Evolutionary conservation across 2,113 vertebrate species (phyloP).

Genomic region (Sula dactylatra): DNA sequence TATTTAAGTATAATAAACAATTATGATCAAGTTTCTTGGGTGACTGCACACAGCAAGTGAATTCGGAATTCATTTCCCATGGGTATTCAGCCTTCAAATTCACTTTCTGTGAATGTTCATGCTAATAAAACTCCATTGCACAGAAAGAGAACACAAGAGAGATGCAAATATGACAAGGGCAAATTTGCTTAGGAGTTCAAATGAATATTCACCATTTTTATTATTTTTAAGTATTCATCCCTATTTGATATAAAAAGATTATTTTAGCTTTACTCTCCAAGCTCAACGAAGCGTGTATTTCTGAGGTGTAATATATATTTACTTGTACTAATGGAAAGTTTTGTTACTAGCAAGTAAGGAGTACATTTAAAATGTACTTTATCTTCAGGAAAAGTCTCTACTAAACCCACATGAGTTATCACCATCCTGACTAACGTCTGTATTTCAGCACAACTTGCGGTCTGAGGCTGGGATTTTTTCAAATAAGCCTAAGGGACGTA

Average conservation of each 20-base stretch:
- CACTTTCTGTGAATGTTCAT: slow-evolving; percentile 33
- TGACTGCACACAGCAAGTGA: slow-evolving; percentile 43
- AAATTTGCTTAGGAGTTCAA: slow-evolving; percentile 49
- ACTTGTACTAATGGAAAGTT: neutral
- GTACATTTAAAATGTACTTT: neutral
- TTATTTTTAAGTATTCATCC: slow-evolving; percentile 24
- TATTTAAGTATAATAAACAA: slow-evolving; percentile 65
- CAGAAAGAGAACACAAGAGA: slow-evolving; percentile 20
- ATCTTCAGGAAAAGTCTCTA: neutral
- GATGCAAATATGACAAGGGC: slow-evolving; percentile 55
- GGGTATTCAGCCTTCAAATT: slow-evolving; percentile 31
- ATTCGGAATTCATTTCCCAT: slow-evolving; percentile 51
- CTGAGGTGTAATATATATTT: neutral
- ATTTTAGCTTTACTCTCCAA: slow-evolving; percentile 1
- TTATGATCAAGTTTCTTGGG: slow-evolving; percentile 58
- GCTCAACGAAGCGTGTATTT: neutral
- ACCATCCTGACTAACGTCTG: neutral
- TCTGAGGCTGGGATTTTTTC: neutral
- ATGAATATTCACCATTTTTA: slow-evolving; percentile 57
- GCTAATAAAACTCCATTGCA: slow-evolving; percentile 52
- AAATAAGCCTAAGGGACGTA: neutral
- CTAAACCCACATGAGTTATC: neutral
- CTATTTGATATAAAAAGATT: slow-evolving; percentile 6
- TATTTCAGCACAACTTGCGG: neutral
- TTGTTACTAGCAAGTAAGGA: neutral